Percentiles rank a stretch among this genome's conserved stretches.
phyloP scores from a whole-genome alignment of 2,888 invertebrate species.

The Drosophila acutilabella region DNA sequence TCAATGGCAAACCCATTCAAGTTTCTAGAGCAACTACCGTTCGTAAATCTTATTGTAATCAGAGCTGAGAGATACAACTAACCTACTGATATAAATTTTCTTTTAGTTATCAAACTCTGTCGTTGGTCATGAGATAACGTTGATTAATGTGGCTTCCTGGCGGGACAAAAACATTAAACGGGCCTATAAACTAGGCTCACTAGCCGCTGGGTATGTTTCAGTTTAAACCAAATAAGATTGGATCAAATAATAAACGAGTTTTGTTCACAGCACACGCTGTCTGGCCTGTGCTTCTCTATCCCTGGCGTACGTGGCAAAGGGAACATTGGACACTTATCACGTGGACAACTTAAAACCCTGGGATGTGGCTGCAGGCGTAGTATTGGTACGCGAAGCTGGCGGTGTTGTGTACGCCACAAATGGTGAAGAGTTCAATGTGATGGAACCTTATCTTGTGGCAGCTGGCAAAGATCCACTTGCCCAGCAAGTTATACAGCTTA shows the following conservation, averaged over 20 bases:
- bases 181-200: slow-evolving; percentile 76
- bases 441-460: slow-evolving; percentile 86
- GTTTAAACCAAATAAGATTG: not conserved
- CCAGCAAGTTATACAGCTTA: slow-evolving; percentile 85
- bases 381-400: slow-evolving; percentile 91
- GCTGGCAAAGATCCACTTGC: slow-evolving; percentile 85
- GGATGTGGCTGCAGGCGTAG: slow-evolving; percentile 91
- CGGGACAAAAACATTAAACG: slow-evolving; percentile 82
- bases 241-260: not conserved
- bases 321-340: slow-evolving; percentile 88
- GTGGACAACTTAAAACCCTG: slow-evolving; percentile 90
- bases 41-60: slow-evolving; percentile 23
- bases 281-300: slow-evolving; percentile 90
- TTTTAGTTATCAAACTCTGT: slow-evolving; percentile 78
- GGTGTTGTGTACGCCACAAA: slow-evolving; percentile 88
- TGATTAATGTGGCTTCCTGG: slow-evolving; percentile 69
- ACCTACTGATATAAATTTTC: not conserved
- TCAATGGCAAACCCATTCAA: slow-evolving; percentile 88
- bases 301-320: slow-evolving; percentile 89
- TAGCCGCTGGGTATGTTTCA: slow-evolving; percentile 75
- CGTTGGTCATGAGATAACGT: slow-evolving; percentile 80
- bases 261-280: slow-evolving; percentile 85
- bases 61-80: not conserved
- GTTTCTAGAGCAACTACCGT: slow-evolving; percentile 79
- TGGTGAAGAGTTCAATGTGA: slow-evolving; percentile 86